Base-by-base conservation (phyloP, 1,140 invertebrate genomes). In the Popillia japonica region DNA sequence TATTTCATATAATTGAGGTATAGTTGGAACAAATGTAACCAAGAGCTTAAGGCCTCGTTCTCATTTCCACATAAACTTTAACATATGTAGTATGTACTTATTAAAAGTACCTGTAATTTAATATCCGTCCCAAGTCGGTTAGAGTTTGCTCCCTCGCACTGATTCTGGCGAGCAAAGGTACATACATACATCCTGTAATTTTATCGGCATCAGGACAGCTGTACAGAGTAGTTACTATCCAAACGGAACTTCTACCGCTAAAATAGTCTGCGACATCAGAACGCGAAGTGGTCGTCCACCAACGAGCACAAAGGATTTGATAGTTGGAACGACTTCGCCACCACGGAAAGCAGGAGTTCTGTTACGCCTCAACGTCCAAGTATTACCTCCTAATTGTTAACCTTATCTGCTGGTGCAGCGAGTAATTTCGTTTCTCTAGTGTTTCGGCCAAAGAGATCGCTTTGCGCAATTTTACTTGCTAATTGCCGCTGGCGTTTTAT, bases 401-500 rank as follows among this genome's bases (percentile, higher is more conserved):
- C 61, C 20, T 68, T 68, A 68, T 68, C 27, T 68, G 22, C 61
- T 68, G 61, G 27, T 68, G 61, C 61, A 68, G 61, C 17, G 7
- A 27, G 10, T 68, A 68, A 68, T 68, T 22, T 68, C 61, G 27
- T 68, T 68, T 14, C 61, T 11, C 61, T 68, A 68, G 27, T 34
- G 61, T 68, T 68, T 55, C 48, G 48, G 48, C 17, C 22, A 68
- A 68, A 68, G 22, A 22, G 61, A 68, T 68, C 61, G 11, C 61
- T 14, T 23, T 27, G 61, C 61, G 61, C 61, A 68, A 34, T 68
- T 68, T 68, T 68, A 68, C 61, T 68, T 68, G 61, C 61, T 68
- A 68, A 68, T 68, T 68, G 22, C 22, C 61, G 20, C 22, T 34
- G 61, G 27, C 61, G 9, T 68, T 68, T 68, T 68, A 68, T 68